Evolutionary conservation across 2,113 vertebrate genomes (phyloP).

Genomic region (Apistogramma diplotaenia): DNA sequence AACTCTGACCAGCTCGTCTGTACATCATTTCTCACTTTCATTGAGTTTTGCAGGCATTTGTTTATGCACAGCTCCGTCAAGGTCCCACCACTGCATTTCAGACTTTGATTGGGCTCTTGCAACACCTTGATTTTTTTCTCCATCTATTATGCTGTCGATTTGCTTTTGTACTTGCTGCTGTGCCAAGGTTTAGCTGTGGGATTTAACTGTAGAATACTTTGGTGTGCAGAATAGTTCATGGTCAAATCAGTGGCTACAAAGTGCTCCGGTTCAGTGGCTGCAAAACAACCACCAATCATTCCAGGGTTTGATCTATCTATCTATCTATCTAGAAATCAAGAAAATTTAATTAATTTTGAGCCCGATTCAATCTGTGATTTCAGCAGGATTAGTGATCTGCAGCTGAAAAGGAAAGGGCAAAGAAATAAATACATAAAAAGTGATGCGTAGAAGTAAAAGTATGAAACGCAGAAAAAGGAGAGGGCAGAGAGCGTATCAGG

Average conservation of each 20-base stretch:
- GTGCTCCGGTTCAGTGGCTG: not conserved
- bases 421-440: not conserved
- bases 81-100: not conserved
- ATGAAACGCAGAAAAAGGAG: not conserved
- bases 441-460: not conserved
- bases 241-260: not conserved
- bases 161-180: not conserved
- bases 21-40: not conserved
- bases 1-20: too few species aligned
- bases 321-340: too few species aligned
- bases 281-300: too few species aligned
- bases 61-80: not conserved
- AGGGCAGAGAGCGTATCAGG: conserved; percentile 31
- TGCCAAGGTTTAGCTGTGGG: not conserved
- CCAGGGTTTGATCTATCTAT: too few species aligned
- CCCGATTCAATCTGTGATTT: not conserved
- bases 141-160: not conserved
- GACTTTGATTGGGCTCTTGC: not conserved
- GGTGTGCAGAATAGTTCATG: too few species aligned
- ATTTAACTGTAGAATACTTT: too few species aligned
- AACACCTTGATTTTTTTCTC: not conserved
- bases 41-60: not conserved
- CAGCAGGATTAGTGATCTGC: not conserved
- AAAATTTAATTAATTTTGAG: not conserved
- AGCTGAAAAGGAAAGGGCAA: not conserved